Evolutionary conservation across 2,113 vertebrate genomes (phyloP).

Genomic region (Stigmatopora nigra): DNA sequence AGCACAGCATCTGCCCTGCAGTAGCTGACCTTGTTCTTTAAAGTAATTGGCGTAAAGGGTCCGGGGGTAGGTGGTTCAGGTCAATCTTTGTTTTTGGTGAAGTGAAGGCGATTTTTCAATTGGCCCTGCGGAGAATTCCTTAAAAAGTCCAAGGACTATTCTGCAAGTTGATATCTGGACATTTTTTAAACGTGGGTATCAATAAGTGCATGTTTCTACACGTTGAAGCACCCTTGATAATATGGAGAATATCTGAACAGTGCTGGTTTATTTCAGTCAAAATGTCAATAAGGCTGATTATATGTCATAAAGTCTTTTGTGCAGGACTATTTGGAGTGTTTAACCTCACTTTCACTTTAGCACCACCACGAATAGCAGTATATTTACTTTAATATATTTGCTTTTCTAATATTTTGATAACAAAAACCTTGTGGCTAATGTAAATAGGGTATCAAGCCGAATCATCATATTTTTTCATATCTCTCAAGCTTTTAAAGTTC

Average conservation of each 20-base stretch:
- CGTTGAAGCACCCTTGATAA: too few species aligned
- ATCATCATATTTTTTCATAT: too few species aligned
- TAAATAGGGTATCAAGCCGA: too few species aligned
- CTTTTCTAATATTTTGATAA: too few species aligned
- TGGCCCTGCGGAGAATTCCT: not conserved
- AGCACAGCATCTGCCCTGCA: conserved; percentile 32
- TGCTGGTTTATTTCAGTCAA: not conserved
- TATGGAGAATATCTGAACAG: not conserved
- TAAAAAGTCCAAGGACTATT: not conserved
- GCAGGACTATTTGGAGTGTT: conserved; percentile 20
- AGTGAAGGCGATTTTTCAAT: not conserved
- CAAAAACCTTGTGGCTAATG: too few species aligned
- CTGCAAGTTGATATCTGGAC: not conserved
- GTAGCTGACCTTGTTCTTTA: conserved; percentile 41
- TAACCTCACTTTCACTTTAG: conserved; percentile 6
- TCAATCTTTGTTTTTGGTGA: conserved; percentile 3
- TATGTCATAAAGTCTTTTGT: not conserved
- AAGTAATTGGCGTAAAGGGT: conserved; percentile 20
- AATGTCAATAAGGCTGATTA: not conserved
- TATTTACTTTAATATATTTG: too few species aligned
- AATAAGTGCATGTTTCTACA: not conserved
- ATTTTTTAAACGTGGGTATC: not conserved
- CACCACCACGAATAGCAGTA: conserved; percentile 7
- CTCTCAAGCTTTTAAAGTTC: conserved; percentile 28
- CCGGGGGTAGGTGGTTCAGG: conserved; percentile 14